Evolutionary conservation across 2,797 vertebrate genomes (phyloP), one percentile per base, ranked within the genome.

Genomic region (Brachyrhaphis roseni): DNA sequence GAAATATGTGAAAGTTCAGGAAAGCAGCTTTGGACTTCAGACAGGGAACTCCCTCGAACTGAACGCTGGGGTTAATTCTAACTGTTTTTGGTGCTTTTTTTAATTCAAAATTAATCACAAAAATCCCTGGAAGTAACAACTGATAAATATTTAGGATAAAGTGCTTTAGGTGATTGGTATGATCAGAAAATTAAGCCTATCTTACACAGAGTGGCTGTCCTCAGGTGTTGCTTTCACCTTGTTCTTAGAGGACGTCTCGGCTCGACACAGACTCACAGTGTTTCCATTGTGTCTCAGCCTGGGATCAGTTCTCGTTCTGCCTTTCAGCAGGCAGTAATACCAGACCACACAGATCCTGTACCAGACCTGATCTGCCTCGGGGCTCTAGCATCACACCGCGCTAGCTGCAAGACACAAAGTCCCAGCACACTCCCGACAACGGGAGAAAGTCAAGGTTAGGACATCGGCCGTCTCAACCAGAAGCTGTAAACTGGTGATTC

Each of bases 281-380:
- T 77, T 31, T 34, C 78, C 77, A 86, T 89, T 90, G 83, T 87
- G 70, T 77, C 70, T 31, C 23, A 1, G 47, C 45, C 80, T 76
- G 0, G 8, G 55, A 34, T 76, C 55, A 71, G 83, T 51, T 41
- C 12, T 47, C 5, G 46, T 1, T 62, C 46, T 76, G 57, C 82
- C 89, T 94, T 82, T 93, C 93, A 92, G 26, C 93, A 77, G 70
- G 31, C 59, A 75, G 73, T 90, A 59, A 91, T 91, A 83, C 74
- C 62, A 87, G 62, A 51, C 72, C 57, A 1, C 36, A 4, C 18
- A 4, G 74, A 43, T 78, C 28, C 26, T 23, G 26, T 5, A 16
- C 18, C 8, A 23, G 53, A 75, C 71, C 28, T 15, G 34, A 3
- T 64, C 34, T 28, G 10, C 59, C 0, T 62, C 55, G 1, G 43